Conservation (phyloP, 2,888 invertebrate genomes). For the Ernsta delagoae region DNA sequence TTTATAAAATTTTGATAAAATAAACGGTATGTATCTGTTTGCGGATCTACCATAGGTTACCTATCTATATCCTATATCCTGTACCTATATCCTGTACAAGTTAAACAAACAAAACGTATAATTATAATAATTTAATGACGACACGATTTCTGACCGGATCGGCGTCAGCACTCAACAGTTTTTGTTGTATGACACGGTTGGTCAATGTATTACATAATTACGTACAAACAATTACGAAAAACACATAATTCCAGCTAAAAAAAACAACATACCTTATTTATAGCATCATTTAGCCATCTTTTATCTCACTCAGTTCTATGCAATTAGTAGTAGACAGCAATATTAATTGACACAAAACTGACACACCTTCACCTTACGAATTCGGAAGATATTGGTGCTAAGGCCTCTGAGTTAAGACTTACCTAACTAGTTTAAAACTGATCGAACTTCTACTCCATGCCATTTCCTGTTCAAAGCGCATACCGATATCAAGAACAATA, state of each 20-base stretch:
- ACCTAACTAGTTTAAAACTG: too few relatives aligned
- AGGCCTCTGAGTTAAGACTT: too few relatives aligned
- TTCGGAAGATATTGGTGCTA: too few relatives aligned
- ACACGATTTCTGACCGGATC: slow-evolving; percentile 9
- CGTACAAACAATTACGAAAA: slow-evolving; percentile 8
- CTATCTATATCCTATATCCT: too few relatives aligned
- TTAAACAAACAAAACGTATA: slow-evolving; percentile 11
- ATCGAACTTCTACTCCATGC: slow-evolving; percentile 10
- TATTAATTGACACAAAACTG: too few relatives aligned
- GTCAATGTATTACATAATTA: slow-evolving; percentile 25
- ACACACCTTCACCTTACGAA: too few relatives aligned
- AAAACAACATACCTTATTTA: not conserved
- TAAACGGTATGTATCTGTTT: not conserved
- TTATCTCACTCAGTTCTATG: too few relatives aligned
- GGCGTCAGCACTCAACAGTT: slow-evolving; percentile 25
- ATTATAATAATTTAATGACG: slow-evolving; percentile 19
- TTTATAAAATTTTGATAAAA: not conserved
- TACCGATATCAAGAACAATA: slow-evolving; percentile 25
- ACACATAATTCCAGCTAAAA: not conserved
- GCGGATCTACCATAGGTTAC: slow-evolving; percentile 7
- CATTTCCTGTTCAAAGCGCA: slow-evolving; percentile 15
- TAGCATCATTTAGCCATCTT: too few relatives aligned
- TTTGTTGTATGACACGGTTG: slow-evolving; percentile 29
- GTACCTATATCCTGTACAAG: slow-evolving; percentile 25
- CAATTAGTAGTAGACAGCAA: too few relatives aligned